Evolutionary conservation across 2,113 vertebrate species (phyloP).

Genomic region (Raphicerus campestris): DNA sequence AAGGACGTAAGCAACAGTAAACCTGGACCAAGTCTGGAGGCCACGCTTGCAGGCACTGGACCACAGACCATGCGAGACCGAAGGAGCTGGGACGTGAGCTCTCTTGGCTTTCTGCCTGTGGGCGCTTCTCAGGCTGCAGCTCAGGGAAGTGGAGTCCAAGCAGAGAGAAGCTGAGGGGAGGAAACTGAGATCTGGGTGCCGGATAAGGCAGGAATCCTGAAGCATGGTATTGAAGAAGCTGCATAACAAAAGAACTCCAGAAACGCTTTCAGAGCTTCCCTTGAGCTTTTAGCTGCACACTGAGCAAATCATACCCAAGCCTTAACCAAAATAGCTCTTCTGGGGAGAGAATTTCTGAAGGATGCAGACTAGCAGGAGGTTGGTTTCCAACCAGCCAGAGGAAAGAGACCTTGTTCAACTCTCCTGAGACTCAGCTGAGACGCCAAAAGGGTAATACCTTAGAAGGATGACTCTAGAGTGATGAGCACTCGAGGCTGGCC

Average conservation of each 20-base stretch:
- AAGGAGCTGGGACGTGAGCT: background rate
- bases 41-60: background rate
- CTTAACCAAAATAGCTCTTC: background rate
- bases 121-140: background rate
- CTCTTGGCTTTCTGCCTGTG: background rate
- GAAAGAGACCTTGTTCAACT: background rate
- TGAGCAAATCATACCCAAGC: background rate
- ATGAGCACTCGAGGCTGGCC: background rate
- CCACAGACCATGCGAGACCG: background rate
- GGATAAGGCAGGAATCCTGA: background rate
- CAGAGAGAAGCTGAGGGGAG: background rate
- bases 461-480: background rate
- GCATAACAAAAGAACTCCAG: background rate
- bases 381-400: background rate
- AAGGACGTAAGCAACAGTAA: background rate
- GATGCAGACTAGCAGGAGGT: background rate
- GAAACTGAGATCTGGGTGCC: background rate
- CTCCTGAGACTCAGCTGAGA: background rate
- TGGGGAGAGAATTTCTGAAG: background rate
- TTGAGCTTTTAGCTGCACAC: background rate
- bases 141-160: background rate
- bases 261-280: background rate
- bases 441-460: background rate
- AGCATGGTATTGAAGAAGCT: background rate
- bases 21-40: background rate